Base-by-base conservation (phyloP, 1,140 invertebrate genomes). In the Thereuonema tuberculata region DNA sequence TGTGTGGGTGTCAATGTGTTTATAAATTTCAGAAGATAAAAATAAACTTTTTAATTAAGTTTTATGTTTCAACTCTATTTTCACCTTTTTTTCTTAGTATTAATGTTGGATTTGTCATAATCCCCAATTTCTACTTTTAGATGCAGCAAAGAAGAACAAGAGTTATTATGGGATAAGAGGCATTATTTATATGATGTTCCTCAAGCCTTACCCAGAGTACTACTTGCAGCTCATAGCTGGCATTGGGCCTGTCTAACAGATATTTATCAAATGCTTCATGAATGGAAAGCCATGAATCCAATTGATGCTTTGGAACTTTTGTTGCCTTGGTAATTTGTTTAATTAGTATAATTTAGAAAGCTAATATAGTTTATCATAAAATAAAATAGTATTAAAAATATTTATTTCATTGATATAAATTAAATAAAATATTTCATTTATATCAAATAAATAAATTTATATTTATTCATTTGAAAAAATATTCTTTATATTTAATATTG, bases 151-250 rank as follows among this genome's bases (percentile, higher is more conserved):
- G 76, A 78, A 52, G 78, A 81, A 67, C 75, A 84, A 49, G 84
- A 90, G 75, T 81, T 94, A 46, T 78, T 98, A 59, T 98, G 94
- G 94, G 88, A 93, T 67, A 94, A 94, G 67, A 80, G 94, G 12
- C 82, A 93, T 69, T 94, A 95, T 75, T 76, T 98, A 24, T 82
- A 88, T 55, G 78, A 86, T 49, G 81, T 86, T 67, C 85, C 93
- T 0, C 80, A 85, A 67, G 89, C 93, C 1, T 72, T 99, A 67
- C 90, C 93, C 3, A 89, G 95, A 70, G 86, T 98, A 20, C 76
- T 98, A 61, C 77, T 92, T 63, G 88, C 92, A 0, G 87, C 89
- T 28, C 85, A 87, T 59, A 85, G 85, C 67, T 95, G 91, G 92
- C 87, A 89, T 69, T 88, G 84, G 73, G 83, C 84, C 0, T 88